Evolutionary conservation across 2,113 vertebrate species (phyloP).

Genomic region (Ranitomeya imitator): DNA sequence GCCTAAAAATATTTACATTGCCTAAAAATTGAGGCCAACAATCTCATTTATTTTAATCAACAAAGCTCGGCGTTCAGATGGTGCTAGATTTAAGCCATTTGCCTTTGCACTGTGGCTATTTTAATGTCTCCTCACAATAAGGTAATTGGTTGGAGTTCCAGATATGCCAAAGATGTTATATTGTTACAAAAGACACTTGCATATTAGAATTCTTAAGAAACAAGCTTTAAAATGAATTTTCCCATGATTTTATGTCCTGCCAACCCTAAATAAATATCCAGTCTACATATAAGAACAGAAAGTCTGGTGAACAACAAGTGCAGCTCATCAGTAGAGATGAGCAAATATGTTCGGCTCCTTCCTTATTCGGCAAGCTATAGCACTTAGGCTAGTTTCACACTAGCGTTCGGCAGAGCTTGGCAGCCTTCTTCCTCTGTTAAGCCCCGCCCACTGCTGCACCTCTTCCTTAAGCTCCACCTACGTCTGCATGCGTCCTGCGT

Average conservation of each 20-base stretch:
- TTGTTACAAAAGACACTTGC: not conserved
- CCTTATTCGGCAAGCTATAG: too few relatives aligned
- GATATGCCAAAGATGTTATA: constrained; percentile 52
- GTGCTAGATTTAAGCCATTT: constrained; percentile 53
- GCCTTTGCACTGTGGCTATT: constrained; percentile 45
- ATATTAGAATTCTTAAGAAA: not conserved
- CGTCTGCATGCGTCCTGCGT: too few relatives aligned
- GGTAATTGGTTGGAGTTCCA: constrained; percentile 27
- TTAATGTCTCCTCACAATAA: constrained; percentile 32
- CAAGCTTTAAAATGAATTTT: not conserved
- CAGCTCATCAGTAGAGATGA: not conserved
- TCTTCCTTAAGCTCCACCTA: too few relatives aligned
- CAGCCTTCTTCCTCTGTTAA: too few relatives aligned
- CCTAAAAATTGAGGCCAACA: constrained; percentile 41
- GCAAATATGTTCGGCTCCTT: too few relatives aligned
- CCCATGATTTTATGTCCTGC: not conserved
- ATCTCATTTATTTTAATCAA: constrained; percentile 24
- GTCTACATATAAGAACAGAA: not conserved
- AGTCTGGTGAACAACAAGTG: not conserved
- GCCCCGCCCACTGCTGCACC: too few relatives aligned
- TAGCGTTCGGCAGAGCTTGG: too few relatives aligned
- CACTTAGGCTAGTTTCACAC: too few relatives aligned
- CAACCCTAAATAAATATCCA: not conserved
- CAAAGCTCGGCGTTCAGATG: constrained; percentile 40
- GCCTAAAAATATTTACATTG: not conserved